phyloP scores from a whole-genome alignment of 2,113 vertebrate species.

The Corvus cornix region DNA sequence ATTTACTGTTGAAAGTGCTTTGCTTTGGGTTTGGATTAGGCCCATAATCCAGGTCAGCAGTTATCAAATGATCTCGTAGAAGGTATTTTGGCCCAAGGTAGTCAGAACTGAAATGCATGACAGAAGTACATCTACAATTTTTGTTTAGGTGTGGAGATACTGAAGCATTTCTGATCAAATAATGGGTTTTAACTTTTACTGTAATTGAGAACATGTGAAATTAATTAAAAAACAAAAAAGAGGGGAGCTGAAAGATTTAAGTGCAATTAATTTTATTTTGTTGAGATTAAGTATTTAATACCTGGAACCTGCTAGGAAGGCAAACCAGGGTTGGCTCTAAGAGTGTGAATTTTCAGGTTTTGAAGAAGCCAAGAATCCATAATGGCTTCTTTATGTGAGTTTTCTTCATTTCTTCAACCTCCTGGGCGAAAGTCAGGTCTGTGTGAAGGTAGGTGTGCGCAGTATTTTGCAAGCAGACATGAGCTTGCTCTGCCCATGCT shows the following conservation, averaged over 20 bases:
- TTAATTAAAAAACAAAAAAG: not conserved
- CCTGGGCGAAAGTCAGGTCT: not conserved
- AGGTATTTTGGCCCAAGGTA: not conserved
- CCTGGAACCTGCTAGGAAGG: not conserved
- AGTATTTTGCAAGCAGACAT: conserved; percentile 50
- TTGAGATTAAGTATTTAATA: not conserved
- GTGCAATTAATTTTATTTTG: not conserved
- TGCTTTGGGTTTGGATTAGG: conserved; percentile 25
- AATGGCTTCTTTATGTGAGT: not conserved
- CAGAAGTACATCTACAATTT: not conserved
- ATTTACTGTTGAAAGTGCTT: not conserved
- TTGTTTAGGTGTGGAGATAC: not conserved
- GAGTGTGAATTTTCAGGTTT: not conserved
- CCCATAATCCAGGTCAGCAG: conserved; percentile 33
- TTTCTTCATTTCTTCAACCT: conserved; percentile 16
- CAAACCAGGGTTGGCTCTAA: not conserved
- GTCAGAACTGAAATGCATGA: not conserved
- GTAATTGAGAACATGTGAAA: not conserved
- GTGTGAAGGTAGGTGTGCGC: not conserved
- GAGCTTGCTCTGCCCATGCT: conserved; percentile 44
- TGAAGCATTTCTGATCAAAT: not conserved
- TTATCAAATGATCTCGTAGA: not conserved
- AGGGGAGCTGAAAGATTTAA: not conserved
- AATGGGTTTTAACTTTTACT: not conserved
- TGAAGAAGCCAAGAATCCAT: not conserved